Base-by-base conservation (phyloP, 2,888 invertebrate genomes). In the Acrocyrtus sp. region DNA sequence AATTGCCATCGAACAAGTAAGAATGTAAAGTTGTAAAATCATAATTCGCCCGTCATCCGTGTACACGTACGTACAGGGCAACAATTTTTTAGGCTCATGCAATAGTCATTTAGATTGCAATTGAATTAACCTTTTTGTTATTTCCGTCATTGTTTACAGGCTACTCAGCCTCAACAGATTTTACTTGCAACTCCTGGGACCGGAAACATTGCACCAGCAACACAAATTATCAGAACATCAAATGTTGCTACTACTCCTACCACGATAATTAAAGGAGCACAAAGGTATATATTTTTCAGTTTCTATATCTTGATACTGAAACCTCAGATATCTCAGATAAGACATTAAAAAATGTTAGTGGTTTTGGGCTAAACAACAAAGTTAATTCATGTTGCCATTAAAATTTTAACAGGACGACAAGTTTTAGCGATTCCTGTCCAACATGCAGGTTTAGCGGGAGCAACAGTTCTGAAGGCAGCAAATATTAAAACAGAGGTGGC, bases 391-490 rank as follows among this genome's bases (percentile, higher is more conserved):
- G n/a, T n/a, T n/a, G n/a, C n/a, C n/a, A n/a, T n/a, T n/a, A n/a
- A n/a, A n/a, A n/a, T n/a, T n/a, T n/a, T n/a, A n/a, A n/a, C 24
- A 72, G 80, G 77, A 19, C 76, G 82, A 10, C 82, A 82, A 68
- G 78, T 82, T 53, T 78, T 83, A 66, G 79, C 83, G 17, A 79
- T 82, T 72, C 82, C 82, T 19, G 77, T 82, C 10, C 78, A 80
- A 54, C 47, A 72, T 19, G 78, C 76, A 21, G 73, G 73, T 3
- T 41, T 76, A 21, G 72, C 76, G 41, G 70, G 75, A 8, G 78
- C 81, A 10, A 78, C 81, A 10, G 79, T 81, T 69, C 60, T 79
- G 56, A 80, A 78, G 67, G 78, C 80, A 47, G 78, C 79, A 10
- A 78, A 75, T 48, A 78, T 78, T 48, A 80, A 80, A 73, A 74